Base-by-base conservation (phyloP, 2,888 invertebrate genomes). In the Aporophyla nigra region DNA sequence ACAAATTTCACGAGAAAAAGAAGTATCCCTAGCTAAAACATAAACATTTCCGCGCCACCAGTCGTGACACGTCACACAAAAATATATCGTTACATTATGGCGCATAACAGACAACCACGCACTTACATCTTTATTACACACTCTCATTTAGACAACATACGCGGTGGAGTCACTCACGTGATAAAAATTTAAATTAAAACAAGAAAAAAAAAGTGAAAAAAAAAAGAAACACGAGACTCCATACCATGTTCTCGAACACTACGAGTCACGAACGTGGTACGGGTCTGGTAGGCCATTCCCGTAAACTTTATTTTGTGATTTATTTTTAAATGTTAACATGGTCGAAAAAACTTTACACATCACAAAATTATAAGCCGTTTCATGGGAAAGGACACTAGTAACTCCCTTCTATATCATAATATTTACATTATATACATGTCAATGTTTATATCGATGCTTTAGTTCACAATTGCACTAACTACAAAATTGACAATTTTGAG, bases 21-120 rank as follows among this genome's bases (percentile, higher is more conserved):
- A 82, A 83, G 71, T 83, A 84, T 87, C 86, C 87, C 90, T 86
- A 84, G 83, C 81, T 85, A 88, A 87, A 86, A 87, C 81, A 83
- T 84, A 83, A 83, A 83, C 87, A 85, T 79, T 67, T 80, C 63
- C 76, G 86, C 83, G 87, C 78, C 90, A 89, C 86, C 74, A 89
- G 87, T 87, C 88, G 93, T 91, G 94, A 92, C 93, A 86, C 90
- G 83, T 76, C 85, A 79, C 84, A 79, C 84, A 82, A 88, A 88
- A 90, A 90, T 89, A 89, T 91, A 92, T 92, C 87, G 86, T 90
- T 90, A 92, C 89, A 91, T 93, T 92, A 95, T 92, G 93, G 95
- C 95, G 96, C 92, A 93, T 93, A 96, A 96, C 96, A 95, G 93
- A 91, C 93, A 96, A 96, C 96, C 92, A 93, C 95, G 96, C 96